Conservation (phyloP, 2,797 vertebrate species). For the Enteromius mattozi region DNA sequence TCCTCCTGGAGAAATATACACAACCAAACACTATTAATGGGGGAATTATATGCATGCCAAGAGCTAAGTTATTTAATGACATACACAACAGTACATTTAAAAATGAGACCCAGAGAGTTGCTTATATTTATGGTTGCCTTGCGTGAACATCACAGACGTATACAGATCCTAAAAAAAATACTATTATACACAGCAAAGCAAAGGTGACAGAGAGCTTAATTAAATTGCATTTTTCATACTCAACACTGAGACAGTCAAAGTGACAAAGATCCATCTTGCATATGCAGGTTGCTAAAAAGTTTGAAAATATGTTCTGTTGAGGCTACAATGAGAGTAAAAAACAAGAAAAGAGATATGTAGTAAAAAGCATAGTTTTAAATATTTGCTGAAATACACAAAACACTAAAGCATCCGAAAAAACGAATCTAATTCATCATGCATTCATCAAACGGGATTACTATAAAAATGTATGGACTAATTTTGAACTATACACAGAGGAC, state of each 20-base stretch:
- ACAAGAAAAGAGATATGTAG: constrained; percentile 21
- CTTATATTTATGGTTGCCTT: constrained; percentile 30
- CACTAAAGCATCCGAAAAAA: constrained; percentile 26
- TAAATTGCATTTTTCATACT: constrained; percentile 44
- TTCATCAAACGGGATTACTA: constrained; percentile 3
- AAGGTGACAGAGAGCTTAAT: constrained; percentile 18
- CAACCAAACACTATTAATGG: constrained; percentile 38
- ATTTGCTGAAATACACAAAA: constrained; percentile 35
- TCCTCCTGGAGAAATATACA: constrained; percentile 32
- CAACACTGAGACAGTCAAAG: constrained; percentile 22
- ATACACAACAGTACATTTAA: constrained; percentile 13
- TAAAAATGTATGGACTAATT: background rate
- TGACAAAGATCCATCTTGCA: constrained; percentile 34
- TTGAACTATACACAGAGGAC: background rate
- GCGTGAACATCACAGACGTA: constrained; percentile 13
- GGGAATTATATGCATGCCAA: constrained; percentile 37
- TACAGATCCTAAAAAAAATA: constrained; percentile 1
- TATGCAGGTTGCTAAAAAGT: constrained; percentile 37
- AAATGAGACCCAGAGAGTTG: constrained; percentile 37
- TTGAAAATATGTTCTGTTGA: constrained; percentile 41
- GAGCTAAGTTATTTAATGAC: constrained; percentile 39
- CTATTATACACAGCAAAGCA: constrained; percentile 16
- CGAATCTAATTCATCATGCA: constrained; percentile 16
- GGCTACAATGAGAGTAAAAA: constrained; percentile 42
- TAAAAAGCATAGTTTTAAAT: constrained; percentile 40